These are phyloP conservation scores for Nycticorax nycticorax DNA, from an alignment of 2,113 vertebrate genomes.

Conservation along the genomic window DNA sequence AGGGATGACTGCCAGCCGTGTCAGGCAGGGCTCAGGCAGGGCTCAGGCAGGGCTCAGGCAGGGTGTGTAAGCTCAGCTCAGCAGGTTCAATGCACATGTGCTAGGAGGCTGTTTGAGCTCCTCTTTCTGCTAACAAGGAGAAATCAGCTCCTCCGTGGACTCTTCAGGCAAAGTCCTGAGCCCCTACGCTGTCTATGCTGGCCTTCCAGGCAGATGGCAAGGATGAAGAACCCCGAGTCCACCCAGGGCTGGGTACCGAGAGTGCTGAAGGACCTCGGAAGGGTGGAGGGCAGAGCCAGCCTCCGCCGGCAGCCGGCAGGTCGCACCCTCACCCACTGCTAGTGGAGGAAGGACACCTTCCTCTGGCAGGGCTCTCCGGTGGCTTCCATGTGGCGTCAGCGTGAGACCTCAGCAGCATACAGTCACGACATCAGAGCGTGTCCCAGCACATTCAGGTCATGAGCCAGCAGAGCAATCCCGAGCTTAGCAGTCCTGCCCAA, in stretches of 20 bases:
- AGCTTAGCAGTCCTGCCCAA: neutral
- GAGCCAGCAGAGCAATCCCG: neutral
- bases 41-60: too few species aligned
- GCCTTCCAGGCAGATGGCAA: neutral
- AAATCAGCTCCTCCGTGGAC: neutral
- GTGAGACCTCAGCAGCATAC: neutral
- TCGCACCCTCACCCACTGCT: neutral
- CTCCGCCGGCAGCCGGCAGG: accelerated
- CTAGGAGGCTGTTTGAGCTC: neutral
- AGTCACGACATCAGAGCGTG: neutral
- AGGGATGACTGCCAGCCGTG: too few species aligned
- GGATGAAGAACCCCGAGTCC: neutral
- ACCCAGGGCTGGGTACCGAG: neutral
- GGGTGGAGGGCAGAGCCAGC: neutral
- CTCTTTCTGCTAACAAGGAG: neutral
- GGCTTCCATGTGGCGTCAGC: neutral
- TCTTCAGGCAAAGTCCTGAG: neutral
- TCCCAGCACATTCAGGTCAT: neutral
- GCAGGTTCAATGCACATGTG: accelerated
- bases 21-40: neutral
- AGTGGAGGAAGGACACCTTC: neutral
- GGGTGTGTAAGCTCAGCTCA: neutral
- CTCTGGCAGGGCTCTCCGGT: neutral
- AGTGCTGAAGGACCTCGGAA: neutral
- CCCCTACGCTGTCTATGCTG: neutral